Evolutionary conservation across 2,113 vertebrate genomes (phyloP), one percentile per base, ranked within the genome.

Genomic region (Melanotaenia duboulayi): DNA sequence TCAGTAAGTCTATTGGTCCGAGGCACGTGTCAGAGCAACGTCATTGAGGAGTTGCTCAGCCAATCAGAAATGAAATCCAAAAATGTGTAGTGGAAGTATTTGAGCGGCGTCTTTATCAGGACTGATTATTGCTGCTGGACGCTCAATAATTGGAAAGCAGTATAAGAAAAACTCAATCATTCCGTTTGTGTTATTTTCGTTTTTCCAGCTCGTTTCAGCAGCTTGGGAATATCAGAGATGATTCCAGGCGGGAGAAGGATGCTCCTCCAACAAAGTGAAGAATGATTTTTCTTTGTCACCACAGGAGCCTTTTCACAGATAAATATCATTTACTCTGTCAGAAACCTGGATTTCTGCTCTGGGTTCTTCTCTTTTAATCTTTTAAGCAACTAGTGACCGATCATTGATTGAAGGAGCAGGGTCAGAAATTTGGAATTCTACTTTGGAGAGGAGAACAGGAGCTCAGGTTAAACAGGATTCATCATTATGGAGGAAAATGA

Each of bases 21-120:
- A 96, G 96, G 96, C 96, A 98, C 96, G 96, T 97, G 96, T 97
- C 96, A 93, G 89, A 90, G 84, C 85, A 42, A 95, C 96, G 96
- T 97, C 96, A 97, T 90, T 83, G 75, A 86, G 88, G 91, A 87
- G 89, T 39, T 92, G 93, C 85, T 52, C 66, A 76, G 73, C 91
- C 91, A 95, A 95, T 97, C 95, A 96, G 93, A 96, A 96, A 96
- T 94, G 93, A 95, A 94, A 95, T 94, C 94, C 66, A 94, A 95
- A 95, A 96, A 96, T 94, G 93, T 90, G 89, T 94, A 94, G 94
- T 93, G 93, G 93, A 96, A 97, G 95, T 96, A 95, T 95, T 95
- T 95, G 90, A 89, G 94, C 94, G 82, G 90, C 89, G 90, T 91
- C 90, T 89, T 91, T 87, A 91, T 92, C 71, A 87, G 87, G 71